Evolutionary conservation across 2,797 vertebrate species (phyloP).

Genomic region (Acanthornis magna): DNA sequence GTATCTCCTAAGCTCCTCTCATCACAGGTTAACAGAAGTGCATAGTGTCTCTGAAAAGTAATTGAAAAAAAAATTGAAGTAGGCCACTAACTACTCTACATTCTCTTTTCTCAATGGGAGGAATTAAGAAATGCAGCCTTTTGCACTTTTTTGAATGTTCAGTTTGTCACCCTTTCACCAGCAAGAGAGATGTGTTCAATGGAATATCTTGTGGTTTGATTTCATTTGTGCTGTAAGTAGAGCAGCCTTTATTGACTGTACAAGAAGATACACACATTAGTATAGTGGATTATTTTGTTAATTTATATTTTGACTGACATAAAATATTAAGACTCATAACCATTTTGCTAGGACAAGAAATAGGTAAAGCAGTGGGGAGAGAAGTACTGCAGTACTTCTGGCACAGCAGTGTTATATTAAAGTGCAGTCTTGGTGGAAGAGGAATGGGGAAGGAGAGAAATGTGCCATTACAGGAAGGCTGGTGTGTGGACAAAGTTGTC

Average conservation of each 20-base stretch:
- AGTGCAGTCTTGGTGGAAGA: not conserved
- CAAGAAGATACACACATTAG: not conserved
- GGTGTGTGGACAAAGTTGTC: not conserved
- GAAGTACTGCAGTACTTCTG: fast-evolving
- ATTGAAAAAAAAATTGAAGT: not conserved
- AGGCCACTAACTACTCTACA: not conserved
- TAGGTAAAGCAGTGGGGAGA: not conserved
- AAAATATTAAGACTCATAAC: not conserved
- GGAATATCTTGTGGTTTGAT: not conserved
- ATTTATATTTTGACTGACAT: not conserved
- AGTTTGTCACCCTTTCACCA: not conserved
- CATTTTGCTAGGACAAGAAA: not conserved
- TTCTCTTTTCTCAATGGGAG: not conserved
- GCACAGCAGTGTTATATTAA: not conserved
- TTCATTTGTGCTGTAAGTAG: not conserved
- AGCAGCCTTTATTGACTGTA: not conserved
- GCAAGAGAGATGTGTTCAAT: not conserved
- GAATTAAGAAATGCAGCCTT: not conserved
- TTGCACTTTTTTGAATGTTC: not conserved
- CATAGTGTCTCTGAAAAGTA: not conserved
- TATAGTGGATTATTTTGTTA: not conserved
- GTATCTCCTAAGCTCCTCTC: not conserved
- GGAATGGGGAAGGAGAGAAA: not conserved
- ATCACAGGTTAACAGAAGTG: not conserved
- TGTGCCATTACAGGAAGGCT: not conserved